Base-by-base conservation (phyloP, 2,888 invertebrate genomes). In the Leucozona laternaria region DNA sequence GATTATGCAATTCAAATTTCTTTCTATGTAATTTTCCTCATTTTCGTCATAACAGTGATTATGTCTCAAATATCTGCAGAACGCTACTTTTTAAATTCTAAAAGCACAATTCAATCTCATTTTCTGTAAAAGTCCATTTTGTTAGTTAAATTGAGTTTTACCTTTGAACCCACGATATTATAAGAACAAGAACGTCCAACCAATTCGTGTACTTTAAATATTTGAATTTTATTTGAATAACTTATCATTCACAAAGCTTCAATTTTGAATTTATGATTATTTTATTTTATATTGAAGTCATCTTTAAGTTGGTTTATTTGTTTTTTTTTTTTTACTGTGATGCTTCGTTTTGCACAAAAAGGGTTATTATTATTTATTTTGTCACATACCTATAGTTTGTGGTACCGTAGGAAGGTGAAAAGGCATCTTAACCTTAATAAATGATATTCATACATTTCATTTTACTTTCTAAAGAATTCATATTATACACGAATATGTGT, bases 231-330 rank as follows among this genome's bases (percentile, higher is more conserved):
- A 10, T 62, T 40, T 62, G 40, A 60, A 60, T 40, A 25, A 37
- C 25, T 22, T 58, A 37, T 34, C 34, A 22, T 25, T 10, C 10
- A 15, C 7, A 25, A 60, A 60, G 25, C 8, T 60, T 60, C 60
- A 60, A 57, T 60, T 60, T 60, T 40, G 60, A 60, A 60, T 60
- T 40, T 60, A 40, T 60, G 60, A 40, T 60, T 60, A 22, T 40
- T 60, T 37, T 37, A 31, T 53, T 53, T 53, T 58, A 37, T 58
- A 58, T 58, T 58, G 22, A 22, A 60, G 22, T 37, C 60, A 40
- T 40, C 20, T 40, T 40, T 40, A 22, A 40, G 40, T 60, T 60
- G 40, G 8, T 60, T 37, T 60, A 22, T 40, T 37, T 17, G 11
- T 31, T 37, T 6, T 58, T 31, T 6, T 57, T 17, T 7, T 28